These are phyloP conservation scores for Phrixothrix hirtus DNA, from an alignment of 2,888 invertebrate genomes.

Conservation along the genomic window DNA sequence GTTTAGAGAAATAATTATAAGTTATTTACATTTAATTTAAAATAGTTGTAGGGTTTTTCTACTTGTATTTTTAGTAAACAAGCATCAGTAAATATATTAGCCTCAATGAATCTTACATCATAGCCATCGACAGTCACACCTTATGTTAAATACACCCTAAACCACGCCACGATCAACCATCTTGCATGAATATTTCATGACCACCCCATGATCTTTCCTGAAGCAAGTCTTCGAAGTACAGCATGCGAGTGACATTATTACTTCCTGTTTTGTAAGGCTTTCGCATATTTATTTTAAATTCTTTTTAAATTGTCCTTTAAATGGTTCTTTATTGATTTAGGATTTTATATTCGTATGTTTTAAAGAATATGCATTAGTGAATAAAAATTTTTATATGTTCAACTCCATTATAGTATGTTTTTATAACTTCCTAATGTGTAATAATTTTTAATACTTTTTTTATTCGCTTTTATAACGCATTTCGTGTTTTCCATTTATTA, in stretches of 20 bases:
- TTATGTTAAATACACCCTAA: constrained; percentile 25
- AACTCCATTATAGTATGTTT: too few relatives aligned
- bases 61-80: too few relatives aligned
- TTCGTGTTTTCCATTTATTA: too few relatives aligned
- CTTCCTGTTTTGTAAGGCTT: constrained; percentile 27
- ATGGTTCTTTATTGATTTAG: constrained; percentile 17
- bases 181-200: constrained; percentile 32
- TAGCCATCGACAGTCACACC: constrained; percentile 21
- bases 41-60: too few relatives aligned
- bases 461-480: too few relatives aligned
- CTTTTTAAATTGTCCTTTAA: constrained; percentile 23
- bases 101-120: too few relatives aligned
- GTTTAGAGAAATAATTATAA: too few relatives aligned
- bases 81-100: too few relatives aligned
- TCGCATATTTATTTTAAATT: constrained; percentile 20
- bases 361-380: too few relatives aligned
- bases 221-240: constrained; percentile 20
- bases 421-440: too few relatives aligned
- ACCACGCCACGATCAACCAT: constrained; percentile 17
- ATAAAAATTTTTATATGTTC: too few relatives aligned
- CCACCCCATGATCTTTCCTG: constrained; percentile 29
- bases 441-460: too few relatives aligned
- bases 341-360: neutral
- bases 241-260: constrained; percentile 23
- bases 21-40: neutral